Evolutionary conservation across 2,113 vertebrate genomes (phyloP).

Genomic region (Nicator chloris): DNA sequence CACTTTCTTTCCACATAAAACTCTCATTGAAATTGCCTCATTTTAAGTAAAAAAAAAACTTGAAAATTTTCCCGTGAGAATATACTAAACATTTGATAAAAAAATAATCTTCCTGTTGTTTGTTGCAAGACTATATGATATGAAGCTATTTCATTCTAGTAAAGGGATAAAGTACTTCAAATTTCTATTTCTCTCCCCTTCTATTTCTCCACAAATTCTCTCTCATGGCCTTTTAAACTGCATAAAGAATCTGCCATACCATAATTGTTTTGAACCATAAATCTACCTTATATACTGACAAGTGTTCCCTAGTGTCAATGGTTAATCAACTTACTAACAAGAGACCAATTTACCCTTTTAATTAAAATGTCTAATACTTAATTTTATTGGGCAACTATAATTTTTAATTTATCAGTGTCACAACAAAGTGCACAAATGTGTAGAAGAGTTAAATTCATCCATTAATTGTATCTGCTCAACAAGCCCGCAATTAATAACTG

Average conservation of each 20-base stretch:
- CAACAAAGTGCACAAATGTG: not conserved
- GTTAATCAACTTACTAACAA: not conserved
- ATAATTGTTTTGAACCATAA: not conserved
- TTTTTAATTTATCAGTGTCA: slow-evolving; percentile 11
- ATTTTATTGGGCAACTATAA: not conserved
- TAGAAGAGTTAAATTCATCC: not conserved
- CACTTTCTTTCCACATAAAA: not conserved
- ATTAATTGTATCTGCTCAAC: not conserved
- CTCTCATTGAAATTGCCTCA: not conserved
- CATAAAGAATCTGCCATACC: not conserved
- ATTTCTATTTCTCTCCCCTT: not conserved
- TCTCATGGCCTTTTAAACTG: not conserved
- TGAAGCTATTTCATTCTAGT: not conserved
- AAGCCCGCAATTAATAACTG: not conserved
- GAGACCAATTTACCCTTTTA: not conserved
- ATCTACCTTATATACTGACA: not conserved
- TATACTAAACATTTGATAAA: not conserved
- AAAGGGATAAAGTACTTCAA: not conserved
- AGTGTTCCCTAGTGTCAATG: not conserved
- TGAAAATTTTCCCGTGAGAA: not conserved
- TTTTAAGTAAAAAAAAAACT: not conserved
- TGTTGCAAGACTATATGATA: not conserved
- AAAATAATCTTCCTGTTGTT: not conserved
- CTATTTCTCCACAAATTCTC: not conserved
- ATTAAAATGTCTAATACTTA: not conserved